A percentile compares a stretch with the other conserved stretches of the same genome.
Evolutionary conservation across 2,888 invertebrate species (phyloP).

Genomic region (Allygus modestus): DNA sequence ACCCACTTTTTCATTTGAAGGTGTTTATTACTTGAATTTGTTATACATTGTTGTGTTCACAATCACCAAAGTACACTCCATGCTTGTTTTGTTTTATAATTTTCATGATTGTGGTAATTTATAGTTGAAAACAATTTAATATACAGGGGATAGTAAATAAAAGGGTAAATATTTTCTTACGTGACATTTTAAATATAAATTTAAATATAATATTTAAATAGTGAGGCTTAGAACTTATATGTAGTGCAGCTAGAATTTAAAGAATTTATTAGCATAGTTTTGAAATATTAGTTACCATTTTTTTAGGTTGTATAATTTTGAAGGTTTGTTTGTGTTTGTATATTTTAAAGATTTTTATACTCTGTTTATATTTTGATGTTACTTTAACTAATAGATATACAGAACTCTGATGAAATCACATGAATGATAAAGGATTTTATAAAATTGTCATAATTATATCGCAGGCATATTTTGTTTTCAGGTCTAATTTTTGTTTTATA

Average conservation of each 20-base stretch:
- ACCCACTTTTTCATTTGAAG: too few species aligned
- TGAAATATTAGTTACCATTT: conserved; percentile 44
- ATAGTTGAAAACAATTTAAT: neutral
- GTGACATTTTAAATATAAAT: neutral
- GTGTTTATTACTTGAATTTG: too few species aligned
- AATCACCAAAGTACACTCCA: neutral
- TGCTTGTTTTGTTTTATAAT: neutral
- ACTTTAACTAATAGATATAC: too few species aligned
- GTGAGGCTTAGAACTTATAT: conserved; percentile 7
- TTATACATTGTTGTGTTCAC: too few species aligned
- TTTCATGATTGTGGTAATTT: neutral
- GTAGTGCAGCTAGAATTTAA: neutral
- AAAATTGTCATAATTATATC: too few species aligned
- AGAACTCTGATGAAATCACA: too few species aligned
- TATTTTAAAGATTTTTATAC: conserved; percentile 11
- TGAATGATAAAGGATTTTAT: too few species aligned
- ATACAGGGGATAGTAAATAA: conserved; percentile 28
- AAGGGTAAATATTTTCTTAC: conserved; percentile 31
- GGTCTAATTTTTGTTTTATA: too few species aligned
- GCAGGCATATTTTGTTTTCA: too few species aligned
- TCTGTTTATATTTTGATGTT: neutral
- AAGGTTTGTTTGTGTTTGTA: conserved; percentile 20
- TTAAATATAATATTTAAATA: too few species aligned
- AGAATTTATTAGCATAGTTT: conserved; percentile 38
- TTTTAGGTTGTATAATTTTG: conserved; percentile 5